Conservation (phyloP, 2,888 invertebrate species). For the Troglohyphantes excavatus region DNA sequence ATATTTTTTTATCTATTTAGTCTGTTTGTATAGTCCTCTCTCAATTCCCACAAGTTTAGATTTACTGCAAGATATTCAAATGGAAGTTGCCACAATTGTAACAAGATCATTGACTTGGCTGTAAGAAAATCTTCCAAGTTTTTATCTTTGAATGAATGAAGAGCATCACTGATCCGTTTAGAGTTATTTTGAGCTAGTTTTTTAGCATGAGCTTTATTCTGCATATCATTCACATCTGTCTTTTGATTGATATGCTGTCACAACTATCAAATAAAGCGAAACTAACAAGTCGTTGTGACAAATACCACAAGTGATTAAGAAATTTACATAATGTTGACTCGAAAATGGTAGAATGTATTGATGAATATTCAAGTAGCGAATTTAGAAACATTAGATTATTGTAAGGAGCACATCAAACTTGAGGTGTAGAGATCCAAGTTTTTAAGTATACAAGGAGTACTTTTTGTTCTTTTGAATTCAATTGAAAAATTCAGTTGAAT, state of each 20-base stretch:
- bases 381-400: too few species aligned
- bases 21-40: neutral
- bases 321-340: too few species aligned
- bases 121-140: neutral
- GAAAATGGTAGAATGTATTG: too few species aligned
- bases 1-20: neutral
- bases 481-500: too few species aligned
- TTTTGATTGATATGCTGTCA: constrained; percentile 9
- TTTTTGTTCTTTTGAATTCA: too few species aligned
- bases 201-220: constrained; percentile 11
- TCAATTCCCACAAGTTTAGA: neutral
- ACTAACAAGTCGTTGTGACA: neutral
- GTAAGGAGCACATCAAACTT: too few species aligned
- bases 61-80: neutral
- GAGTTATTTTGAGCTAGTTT: constrained; percentile 4
- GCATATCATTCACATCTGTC: neutral
- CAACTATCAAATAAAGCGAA: neutral
- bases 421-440: too few species aligned
- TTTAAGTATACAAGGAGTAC: too few species aligned
- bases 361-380: too few species aligned
- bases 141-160: constrained; percentile 1
- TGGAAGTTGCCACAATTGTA: constrained; percentile 23
- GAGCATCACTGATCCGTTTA: neutral
- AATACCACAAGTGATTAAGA: constrained; percentile 12
- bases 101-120: constrained; percentile 13